Evolutionary conservation across 1,140 invertebrate species (phyloP).

Genomic region (Trinorchestia longiramus): DNA sequence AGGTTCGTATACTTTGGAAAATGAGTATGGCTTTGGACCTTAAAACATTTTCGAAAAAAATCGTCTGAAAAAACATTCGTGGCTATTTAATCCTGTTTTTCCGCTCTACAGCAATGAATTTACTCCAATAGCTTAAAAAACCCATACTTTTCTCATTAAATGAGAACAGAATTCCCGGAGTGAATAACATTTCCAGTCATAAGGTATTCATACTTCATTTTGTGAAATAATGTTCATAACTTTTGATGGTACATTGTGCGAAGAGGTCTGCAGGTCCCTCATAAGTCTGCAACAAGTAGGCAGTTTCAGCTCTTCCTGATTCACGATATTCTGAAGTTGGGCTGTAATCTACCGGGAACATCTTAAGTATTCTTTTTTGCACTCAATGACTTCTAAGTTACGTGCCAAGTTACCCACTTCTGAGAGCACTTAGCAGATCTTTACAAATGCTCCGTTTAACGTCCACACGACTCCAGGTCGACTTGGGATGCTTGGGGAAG

Average conservation of each 20-base stretch:
- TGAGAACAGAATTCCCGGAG: not conserved
- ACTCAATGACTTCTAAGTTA: constrained; percentile 48
- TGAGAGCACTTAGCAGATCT: constrained; percentile 36
- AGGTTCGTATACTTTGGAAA: no score
- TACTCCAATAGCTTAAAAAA: no score
- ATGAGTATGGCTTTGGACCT: no score
- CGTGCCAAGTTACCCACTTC: not conserved
- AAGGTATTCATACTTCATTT: not conserved
- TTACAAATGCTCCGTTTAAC: not conserved
- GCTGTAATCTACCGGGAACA: constrained; percentile 15
- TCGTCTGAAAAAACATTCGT: no score
- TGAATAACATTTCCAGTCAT: not conserved
- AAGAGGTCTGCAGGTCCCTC: not conserved
- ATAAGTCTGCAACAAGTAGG: constrained; percentile 10
- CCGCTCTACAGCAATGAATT: no score
- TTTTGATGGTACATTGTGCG: not conserved
- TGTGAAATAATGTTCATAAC: constrained; percentile 26
- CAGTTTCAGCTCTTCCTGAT: constrained; percentile 17
- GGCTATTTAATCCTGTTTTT: no score
- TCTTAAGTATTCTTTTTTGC: constrained; percentile 38
- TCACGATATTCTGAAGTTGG: not conserved
- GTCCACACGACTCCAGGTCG: not conserved
- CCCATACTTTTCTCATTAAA: no score
- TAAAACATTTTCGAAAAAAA: no score
- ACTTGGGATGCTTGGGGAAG: not conserved